Evolutionary conservation across 2,888 invertebrate species (phyloP), one percentile per base, ranked within the genome.

Genomic region (Dermolepida albohirtum): DNA sequence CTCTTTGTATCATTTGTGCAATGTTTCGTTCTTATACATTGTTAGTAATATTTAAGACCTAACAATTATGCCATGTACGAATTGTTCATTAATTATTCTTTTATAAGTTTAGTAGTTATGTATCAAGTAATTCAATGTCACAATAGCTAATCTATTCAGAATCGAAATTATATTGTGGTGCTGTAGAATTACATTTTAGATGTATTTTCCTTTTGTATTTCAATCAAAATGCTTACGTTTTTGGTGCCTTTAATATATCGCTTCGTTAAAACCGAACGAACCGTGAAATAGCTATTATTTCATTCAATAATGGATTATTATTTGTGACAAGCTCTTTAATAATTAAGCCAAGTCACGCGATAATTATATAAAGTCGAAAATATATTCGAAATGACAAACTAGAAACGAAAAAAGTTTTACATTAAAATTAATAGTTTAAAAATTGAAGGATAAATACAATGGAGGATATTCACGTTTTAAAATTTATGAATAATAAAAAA

Each of bases 1-100:
- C n/a, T 59, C 14, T 22, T 22, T 16, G 10, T 47, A 11, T 29
- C 11, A 43, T 57, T 12, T 49, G 66, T 66, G 66, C 66, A 66
- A 66, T 64, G 41, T 52, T 43, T 34, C 12, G 14, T 41, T 17
- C 47, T 34, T 51, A 43, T 27, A 52, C 22, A 12, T 64, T 52
- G 29, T 47, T 66, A 16, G 7, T 55, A 41, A 47, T 47, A 47
- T 14, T 16, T 22, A 57, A 43, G 47, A 47, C 8, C 12, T 27
- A 59, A 59, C 47, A 14, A 34, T 34, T 34, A 59, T 59, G 44
- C 29, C 59, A 59, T 44, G 44, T 34, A 47, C 8, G 34, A 34
- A 34, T 34, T 44, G 44, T 34, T 59, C 14, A 47, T 2, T 47
- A 59, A 47, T 34, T 47, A 12, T 44, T 59, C 44, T 59, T 8